These are phyloP conservation scores for Nyctibius grandis DNA, from an alignment of 2,797 vertebrate species.

Conservation along the genomic window DNA sequence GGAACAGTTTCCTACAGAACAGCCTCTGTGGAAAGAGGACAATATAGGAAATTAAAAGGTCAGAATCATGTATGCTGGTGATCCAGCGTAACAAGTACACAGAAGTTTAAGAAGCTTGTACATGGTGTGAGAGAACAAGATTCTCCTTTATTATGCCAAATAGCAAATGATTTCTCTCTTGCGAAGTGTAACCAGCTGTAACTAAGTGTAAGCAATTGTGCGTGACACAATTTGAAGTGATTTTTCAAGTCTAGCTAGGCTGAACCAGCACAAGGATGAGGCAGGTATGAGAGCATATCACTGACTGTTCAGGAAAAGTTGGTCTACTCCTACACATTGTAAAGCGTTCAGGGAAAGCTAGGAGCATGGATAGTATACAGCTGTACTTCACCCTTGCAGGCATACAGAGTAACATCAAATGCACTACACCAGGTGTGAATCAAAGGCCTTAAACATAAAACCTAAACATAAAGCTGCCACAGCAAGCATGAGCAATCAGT, in stretches of 20 bases:
- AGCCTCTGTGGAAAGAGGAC: conserved; percentile 13
- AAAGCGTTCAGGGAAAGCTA: neutral
- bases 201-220: too few species aligned
- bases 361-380: neutral
- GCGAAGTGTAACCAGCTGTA: neutral
- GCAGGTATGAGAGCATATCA: neutral
- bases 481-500: neutral
- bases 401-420: neutral
- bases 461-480: neutral
- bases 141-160: neutral
- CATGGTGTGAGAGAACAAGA: neutral
- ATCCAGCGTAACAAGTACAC: neutral
- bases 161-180: neutral
- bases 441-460: neutral
- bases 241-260: neutral
- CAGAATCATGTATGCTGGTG: neutral
- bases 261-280: neutral
- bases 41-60: neutral
- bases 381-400: neutral
- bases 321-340: neutral
- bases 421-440: neutral
- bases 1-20: neutral
- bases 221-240: neutral
- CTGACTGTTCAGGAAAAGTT: neutral
- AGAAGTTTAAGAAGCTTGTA: neutral